phyloP scores from a whole-genome alignment of 2,113 vertebrate genomes.

The Thunnus thynnus region DNA sequence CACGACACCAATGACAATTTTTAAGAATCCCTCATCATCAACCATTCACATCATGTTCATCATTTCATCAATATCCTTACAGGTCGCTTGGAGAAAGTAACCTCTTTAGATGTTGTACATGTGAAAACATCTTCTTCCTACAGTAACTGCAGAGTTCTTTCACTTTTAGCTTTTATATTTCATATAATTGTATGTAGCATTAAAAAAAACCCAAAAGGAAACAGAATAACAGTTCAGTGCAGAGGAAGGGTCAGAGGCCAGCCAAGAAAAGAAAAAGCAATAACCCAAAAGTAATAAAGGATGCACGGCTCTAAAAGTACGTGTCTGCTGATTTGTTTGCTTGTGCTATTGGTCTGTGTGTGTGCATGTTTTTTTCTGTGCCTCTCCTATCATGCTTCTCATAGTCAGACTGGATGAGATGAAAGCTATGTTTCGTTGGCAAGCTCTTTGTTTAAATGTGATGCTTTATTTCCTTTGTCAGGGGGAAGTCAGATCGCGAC shows the following conservation, averaged over 20 bases:
- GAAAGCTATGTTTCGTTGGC: slow-evolving; percentile 60
- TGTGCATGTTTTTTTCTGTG: slow-evolving; percentile 10
- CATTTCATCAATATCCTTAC: slow-evolving; percentile 39
- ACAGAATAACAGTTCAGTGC: slow-evolving; percentile 36
- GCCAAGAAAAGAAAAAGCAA: slow-evolving; percentile 43
- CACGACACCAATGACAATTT: slow-evolving; percentile 54
- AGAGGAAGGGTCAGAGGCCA: slow-evolving; percentile 34
- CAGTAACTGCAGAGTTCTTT: slow-evolving; percentile 5
- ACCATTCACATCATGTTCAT: slow-evolving; percentile 68
- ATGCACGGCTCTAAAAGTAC: slow-evolving; percentile 46
- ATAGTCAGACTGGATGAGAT: slow-evolving; percentile 42
- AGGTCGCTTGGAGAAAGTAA: slow-evolving; percentile 25
- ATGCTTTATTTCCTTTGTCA: slow-evolving; percentile 66
- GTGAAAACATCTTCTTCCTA: slow-evolving; percentile 35
- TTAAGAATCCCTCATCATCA: slow-evolving; percentile 64
- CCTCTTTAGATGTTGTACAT: background rate
- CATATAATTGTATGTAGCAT: slow-evolving; percentile 37
- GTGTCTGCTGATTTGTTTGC: slow-evolving; percentile 55
- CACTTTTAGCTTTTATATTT: slow-evolving; percentile 20
- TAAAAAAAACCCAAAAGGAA: slow-evolving; percentile 55
- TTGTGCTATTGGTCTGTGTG: slow-evolving; percentile 13
- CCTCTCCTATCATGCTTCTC: slow-evolving; percentile 47
- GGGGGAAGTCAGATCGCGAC: slow-evolving; percentile 57
- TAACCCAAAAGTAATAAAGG: slow-evolving; percentile 67
- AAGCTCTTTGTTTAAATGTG: slow-evolving; percentile 69